Evolutionary conservation across 2,797 vertebrate genomes (phyloP).

Genomic region (Phoxinus dragarum): DNA sequence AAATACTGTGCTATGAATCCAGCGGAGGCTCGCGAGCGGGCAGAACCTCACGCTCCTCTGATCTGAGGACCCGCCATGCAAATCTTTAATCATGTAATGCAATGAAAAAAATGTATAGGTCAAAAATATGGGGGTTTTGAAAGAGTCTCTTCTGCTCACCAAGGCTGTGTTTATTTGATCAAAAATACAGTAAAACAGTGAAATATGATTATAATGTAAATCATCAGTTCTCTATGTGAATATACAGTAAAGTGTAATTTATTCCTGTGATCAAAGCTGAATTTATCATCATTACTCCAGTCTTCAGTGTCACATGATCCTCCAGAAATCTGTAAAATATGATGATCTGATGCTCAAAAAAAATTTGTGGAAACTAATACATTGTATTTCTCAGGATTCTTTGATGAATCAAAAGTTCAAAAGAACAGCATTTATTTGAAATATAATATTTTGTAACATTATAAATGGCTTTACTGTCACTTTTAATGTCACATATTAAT

Average conservation of each 20-base stretch:
- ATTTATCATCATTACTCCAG: not conserved
- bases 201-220: not conserved
- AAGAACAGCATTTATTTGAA: no score
- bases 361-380: not conserved
- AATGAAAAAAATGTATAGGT: not conserved
- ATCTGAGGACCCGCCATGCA: not conserved
- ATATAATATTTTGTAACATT: not conserved
- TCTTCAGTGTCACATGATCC: slow-evolving; percentile 2
- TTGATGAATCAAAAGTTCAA: not conserved
- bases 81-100: not conserved
- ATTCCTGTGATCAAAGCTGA: not conserved
- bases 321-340: not conserved
- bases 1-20: slow-evolving; percentile 67
- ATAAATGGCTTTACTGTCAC: not conserved
- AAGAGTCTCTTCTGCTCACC: not conserved
- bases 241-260: not conserved
- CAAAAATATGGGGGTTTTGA: not conserved
- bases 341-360: not conserved
- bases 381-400: not conserved
- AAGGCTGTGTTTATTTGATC: not conserved
- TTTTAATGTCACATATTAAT: no score
- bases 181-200: not conserved
- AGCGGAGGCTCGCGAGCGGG: slow-evolving; percentile 45
- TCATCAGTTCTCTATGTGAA: not conserved
- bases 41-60: not conserved